Evolutionary conservation across 2,797 vertebrate genomes (phyloP), one percentile per base, ranked within the genome.

Genomic region (Lepus townsendii): DNA sequence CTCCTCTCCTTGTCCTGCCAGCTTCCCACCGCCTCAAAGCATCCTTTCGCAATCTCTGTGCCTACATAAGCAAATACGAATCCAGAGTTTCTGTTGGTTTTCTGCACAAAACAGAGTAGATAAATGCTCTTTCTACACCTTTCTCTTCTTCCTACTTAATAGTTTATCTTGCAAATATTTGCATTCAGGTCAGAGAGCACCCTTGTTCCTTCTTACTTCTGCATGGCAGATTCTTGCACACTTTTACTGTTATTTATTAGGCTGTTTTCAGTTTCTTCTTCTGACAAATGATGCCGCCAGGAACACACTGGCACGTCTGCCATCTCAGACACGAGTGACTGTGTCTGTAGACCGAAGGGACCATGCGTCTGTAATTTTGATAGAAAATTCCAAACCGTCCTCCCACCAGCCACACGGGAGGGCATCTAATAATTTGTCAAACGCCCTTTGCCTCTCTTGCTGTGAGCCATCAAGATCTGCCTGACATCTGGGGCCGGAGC

Each of bases 271-370:
- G 54, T 71, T 78, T 65, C 63, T 88, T 52, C 5, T 38, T 62
- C 38, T 35, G 60, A 83, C 79, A 94, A 77, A 89, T 47, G 50
- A 87, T 13, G 26, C 26, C 38, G 62, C 85, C 8, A 7, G 2
- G 47, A 92, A 80, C 65, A 83, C 52, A 62, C 17, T 32, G 47
- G 54, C 22, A 9, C 12, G 3, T 83, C 14, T 86, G 63, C 72
- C 66, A 86, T 63, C 72, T 82, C 57, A 47, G 76, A 88, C 27
- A 19, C 0, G 1, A 86, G 42, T 8, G 30, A 84, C 60, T 26
- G 3, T 35, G 77, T 68, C 90, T 90, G 68, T 73, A 85, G 62
- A 27, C 62, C 2, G n/a, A 83, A 90, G 79, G 71, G 68, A 93
- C 73, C 0, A 12, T 47, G 30, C 17, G 2, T 89, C 62, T 83